A percentile compares a stretch with the other conserved stretches of the same genome.
phyloP scores from a whole-genome alignment of 2,113 vertebrate genomes.

The Brachyistius frenatus region DNA sequence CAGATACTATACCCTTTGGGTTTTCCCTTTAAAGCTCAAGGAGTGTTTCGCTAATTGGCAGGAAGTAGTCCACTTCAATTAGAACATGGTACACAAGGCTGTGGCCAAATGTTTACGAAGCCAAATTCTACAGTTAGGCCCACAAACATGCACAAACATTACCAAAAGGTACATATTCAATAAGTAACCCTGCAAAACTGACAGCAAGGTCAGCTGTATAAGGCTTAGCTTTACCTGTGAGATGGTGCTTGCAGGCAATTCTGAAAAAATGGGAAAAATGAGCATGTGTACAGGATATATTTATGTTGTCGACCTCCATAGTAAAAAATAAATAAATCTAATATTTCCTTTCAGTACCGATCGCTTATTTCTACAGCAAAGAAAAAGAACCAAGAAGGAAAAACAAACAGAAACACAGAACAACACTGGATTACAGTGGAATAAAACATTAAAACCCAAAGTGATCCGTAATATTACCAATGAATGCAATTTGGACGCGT shows the following conservation, averaged over 20 bases:
- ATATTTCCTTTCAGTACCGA: not conserved
- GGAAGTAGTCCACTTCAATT: constrained; percentile 81
- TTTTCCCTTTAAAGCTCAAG: constrained; percentile 81
- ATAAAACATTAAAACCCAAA: no score
- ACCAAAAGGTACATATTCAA: not conserved
- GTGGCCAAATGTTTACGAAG: constrained; percentile 78
- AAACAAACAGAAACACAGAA: not conserved
- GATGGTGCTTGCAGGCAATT: not conserved
- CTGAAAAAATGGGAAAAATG: not conserved
- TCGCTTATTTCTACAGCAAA: not conserved
- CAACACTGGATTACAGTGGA: no score
- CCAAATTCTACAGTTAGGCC: constrained; percentile 51
- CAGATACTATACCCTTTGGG: constrained; percentile 76
- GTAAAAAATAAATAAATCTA: not conserved
- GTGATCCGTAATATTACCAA: not conserved
- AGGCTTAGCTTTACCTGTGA: constrained; percentile 10
- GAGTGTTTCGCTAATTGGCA: constrained; percentile 82
- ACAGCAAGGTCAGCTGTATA: constrained; percentile 5
- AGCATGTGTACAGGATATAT: not conserved
- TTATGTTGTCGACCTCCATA: not conserved
- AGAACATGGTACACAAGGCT: constrained; percentile 70
- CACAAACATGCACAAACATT: constrained; percentile 7
- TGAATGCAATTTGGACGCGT: not conserved
- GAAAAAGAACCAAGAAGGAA: not conserved
- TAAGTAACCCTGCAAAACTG: not conserved